Base-by-base conservation (phyloP, 2,888 invertebrate species). In the Ptychoptera albimana region DNA sequence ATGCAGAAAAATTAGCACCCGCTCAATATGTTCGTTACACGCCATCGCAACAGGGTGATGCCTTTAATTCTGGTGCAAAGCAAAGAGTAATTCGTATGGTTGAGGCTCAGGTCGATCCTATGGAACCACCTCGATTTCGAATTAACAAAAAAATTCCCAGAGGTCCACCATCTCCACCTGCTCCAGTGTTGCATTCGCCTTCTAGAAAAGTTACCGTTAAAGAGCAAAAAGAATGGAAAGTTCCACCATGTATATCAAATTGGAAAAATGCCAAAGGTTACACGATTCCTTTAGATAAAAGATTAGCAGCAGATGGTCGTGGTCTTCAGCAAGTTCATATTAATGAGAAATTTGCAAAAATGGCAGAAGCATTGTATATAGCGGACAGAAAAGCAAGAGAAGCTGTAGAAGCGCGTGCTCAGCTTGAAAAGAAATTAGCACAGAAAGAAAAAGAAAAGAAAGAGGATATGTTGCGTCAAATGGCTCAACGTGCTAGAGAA, bases 251-350 rank as follows among this genome's bases (percentile, higher is more conserved):
- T 56, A 96, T 99, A 50, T 92, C 91, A 0, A 98, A 98, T 61
- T 99, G 98, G 98, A 98, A 98, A 69, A 98, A 99, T 64, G 89
- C 96, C 5, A 96, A 94, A 64, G 80, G 84, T 55, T 94, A 94
- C 69, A 98, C 97, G 0, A 96, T 98, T 53, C 97, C 97, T 0
- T 66, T 98, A 52, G 97, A 98, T 67, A 98, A 98, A 67, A 79
- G 98, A 48, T 69, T 99, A 48, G 98, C 98, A 0, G 97, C 98
- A 0, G 98, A 98, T 67, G 98, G 98, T 0, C 73, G 98, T 41
- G 98, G 98, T 0, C 69, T 98, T 2, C 98, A 98, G 58, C 89
- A 91, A 58, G 84, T 91, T 2, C 97, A 98, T 61, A 93, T 99
- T 46, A 98, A 97, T 61, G 98, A 99, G 61, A 98, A 98, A 64